Conservation (phyloP, 2,797 vertebrate genomes). For the Spinibarbus caldwelli region DNA sequence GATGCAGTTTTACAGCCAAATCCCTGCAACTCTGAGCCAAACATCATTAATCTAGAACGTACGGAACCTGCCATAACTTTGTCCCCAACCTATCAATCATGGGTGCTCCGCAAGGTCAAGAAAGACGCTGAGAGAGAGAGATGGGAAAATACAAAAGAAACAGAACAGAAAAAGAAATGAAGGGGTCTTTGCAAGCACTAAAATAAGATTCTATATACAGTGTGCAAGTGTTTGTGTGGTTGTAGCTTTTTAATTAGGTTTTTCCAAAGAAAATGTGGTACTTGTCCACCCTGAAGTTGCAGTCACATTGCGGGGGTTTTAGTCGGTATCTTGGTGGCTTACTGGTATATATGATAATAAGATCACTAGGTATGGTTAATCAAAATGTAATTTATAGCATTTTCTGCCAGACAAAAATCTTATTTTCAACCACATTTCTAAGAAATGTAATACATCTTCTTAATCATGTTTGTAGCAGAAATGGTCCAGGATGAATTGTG, state of each 20-base stretch:
- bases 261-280: not conserved
- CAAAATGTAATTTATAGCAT: too few relatives aligned
- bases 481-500: not conserved
- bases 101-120: constrained; percentile 41
- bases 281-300: not conserved
- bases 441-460: not conserved
- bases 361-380: not conserved
- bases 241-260: not conserved
- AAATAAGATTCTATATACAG: not conserved
- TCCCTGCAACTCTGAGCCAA: constrained; percentile 17
- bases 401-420: not conserved
- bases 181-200: too few relatives aligned
- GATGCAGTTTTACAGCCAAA: constrained; percentile 15
- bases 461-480: not conserved
- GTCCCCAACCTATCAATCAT: constrained; percentile 48
- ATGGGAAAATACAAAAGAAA: constrained; percentile 6
- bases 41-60: constrained; percentile 24
- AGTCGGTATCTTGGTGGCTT: not conserved
- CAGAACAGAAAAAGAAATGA: not conserved
- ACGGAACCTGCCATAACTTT: constrained; percentile 16
- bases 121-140: constrained; percentile 5
- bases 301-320: not conserved
- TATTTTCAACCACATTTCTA: not conserved
- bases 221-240: not conserved
- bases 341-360: not conserved